A percentile compares a stretch with the other conserved stretches of the same genome.
phyloP scores from a whole-genome alignment of 2,888 invertebrate genomes.

The Drosophila pegasa region DNA sequence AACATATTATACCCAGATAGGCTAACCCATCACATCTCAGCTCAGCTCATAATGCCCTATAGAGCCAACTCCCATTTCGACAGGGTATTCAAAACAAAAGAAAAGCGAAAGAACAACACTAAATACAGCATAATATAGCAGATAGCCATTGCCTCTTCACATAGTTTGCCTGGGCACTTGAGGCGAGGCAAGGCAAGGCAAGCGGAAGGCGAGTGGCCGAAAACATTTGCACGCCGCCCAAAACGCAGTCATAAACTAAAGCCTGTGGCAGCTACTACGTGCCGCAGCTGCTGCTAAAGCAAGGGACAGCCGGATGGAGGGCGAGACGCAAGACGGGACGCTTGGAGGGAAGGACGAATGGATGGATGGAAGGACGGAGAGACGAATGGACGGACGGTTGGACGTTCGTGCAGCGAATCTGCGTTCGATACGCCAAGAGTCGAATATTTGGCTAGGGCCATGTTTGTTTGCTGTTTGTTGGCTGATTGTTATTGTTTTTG shows the following conservation, averaged over 20 bases:
- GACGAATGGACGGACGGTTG: neutral
- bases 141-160: conserved; percentile 7
- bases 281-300: conserved; percentile 31
- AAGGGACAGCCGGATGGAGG: conserved; percentile 1
- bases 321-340: neutral
- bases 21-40: neutral
- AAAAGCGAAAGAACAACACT: neutral
- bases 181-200: neutral
- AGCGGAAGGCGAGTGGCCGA: neutral
- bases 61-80: neutral
- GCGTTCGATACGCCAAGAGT: conserved; percentile 22
- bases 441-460: conserved; percentile 43
- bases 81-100: conserved; percentile 11
- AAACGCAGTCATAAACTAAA: conserved; percentile 26
- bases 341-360: neutral
- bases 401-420: conserved; percentile 17
- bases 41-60: neutral
- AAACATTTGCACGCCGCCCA: conserved; percentile 8
- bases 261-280: conserved; percentile 37
- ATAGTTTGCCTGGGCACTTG: conserved; percentile 10
- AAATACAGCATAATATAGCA: conserved; percentile 10
- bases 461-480: conserved; percentile 22
- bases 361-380: too few relatives aligned
- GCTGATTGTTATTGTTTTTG: conserved; percentile 39
- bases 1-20: neutral